Evolutionary conservation across 2,113 vertebrate species (phyloP).

Genomic region (Pachycephala philippinensis): DNA sequence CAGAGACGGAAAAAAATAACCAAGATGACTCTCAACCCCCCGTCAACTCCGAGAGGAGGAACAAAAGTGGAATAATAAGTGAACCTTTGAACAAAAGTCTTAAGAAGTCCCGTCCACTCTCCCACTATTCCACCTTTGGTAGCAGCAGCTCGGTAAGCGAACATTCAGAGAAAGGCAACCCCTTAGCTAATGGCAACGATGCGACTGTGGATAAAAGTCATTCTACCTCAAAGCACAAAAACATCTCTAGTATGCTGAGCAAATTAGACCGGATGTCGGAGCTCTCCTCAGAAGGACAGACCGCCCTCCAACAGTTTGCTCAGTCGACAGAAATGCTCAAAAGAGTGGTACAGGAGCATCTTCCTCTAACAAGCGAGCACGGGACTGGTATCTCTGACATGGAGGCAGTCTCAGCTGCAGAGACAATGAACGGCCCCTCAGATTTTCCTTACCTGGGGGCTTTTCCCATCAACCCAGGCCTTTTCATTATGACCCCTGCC

Average conservation of each 20-base stretch:
- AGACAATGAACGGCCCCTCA: constrained; percentile 88
- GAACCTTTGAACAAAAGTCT: constrained; percentile 97
- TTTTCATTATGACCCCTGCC: constrained; percentile 99
- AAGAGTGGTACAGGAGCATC: constrained; percentile 96
- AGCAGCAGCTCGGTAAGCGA: constrained; percentile 83
- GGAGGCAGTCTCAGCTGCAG: constrained; percentile 89
- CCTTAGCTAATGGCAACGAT: constrained; percentile 75
- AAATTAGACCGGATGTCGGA: constrained; percentile 92
- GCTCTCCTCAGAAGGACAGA: constrained; percentile 93
- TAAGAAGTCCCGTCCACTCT: constrained; percentile 93
- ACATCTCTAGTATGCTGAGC: constrained; percentile 81
- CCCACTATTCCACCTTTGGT: constrained; percentile 91
- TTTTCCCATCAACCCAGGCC: constrained; percentile 97
- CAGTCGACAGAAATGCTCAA: constrained; percentile 95
- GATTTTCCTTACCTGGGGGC: constrained; percentile 97
- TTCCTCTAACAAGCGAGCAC: constrained; percentile 88
- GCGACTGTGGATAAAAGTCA: constrained; percentile 83
- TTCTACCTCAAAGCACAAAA: constrained; percentile 86
- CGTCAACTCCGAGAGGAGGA: constrained; percentile 83
- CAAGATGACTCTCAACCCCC: constrained; percentile 80
- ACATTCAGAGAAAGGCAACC: constrained; percentile 80
- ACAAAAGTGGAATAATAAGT: constrained; percentile 96
- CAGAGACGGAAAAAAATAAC: constrained; percentile 80
- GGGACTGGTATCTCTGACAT: constrained; percentile 87
- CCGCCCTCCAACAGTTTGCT: constrained; percentile 94